Percentiles rank a stretch among this genome's conserved stretches.
Conservation (phyloP, 2,797 vertebrate genomes). For the Enteromius viviparus region DNA sequence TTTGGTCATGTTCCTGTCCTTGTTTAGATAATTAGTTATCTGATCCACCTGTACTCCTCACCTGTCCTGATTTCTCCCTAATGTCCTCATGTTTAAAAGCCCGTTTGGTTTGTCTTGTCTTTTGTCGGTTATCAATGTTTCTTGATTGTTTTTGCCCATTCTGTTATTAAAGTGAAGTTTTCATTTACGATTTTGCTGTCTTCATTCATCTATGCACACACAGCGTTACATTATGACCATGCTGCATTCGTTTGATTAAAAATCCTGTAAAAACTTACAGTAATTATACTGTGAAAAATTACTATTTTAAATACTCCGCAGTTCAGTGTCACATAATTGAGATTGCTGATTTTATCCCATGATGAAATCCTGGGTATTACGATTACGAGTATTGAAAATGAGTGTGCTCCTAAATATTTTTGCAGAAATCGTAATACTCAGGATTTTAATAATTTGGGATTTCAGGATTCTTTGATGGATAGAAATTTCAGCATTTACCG, state of each 20-base stretch:
- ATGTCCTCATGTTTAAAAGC: no score
- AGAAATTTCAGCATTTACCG: neutral
- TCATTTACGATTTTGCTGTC: no score
- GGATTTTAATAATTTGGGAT: no score
- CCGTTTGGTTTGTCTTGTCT: no score
- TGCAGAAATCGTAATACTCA: neutral
- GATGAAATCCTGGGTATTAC: neutral
- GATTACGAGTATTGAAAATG: neutral
- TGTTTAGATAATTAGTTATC: no score
- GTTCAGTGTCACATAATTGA: neutral
- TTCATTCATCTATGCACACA: no score
- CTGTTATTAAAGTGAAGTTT: no score
- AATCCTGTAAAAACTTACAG: neutral
- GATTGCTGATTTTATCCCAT: neutral
- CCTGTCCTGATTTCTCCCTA: no score
- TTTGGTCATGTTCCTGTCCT: no score
- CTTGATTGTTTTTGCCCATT: no score
- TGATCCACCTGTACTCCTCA: no score
- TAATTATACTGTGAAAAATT: neutral
- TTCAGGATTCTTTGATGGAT: neutral
- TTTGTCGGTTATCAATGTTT: no score
- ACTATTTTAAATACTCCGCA: neutral
- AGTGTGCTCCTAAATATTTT: neutral
- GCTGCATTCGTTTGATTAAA: neutral
- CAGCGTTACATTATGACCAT: neutral